These are phyloP conservation scores for Homarus americanus DNA, from an alignment of 1,140 invertebrate genomes.

Conservation along the genomic window DNA sequence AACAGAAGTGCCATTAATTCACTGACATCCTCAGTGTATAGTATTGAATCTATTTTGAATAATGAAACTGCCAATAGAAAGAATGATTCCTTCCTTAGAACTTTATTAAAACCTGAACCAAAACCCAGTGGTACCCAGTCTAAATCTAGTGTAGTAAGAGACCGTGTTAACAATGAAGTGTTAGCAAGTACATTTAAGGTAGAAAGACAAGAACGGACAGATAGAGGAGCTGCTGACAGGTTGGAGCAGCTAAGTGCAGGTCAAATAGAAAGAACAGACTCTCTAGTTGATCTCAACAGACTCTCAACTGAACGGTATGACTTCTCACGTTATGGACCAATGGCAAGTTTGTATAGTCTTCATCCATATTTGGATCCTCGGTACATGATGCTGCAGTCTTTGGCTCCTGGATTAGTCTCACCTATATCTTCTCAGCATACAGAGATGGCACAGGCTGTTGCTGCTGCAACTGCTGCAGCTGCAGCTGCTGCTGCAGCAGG, in stretches of 20 bases:
- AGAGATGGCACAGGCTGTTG: conserved; percentile 48
- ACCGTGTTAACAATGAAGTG: conserved; percentile 11
- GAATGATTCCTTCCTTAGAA: conserved; percentile 63
- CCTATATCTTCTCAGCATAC: conserved; percentile 29
- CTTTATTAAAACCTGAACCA: conserved; percentile 61
- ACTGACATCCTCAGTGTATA: conserved; percentile 59
- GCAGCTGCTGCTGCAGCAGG: conserved; percentile 48
- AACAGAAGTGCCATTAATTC: conserved; percentile 62
- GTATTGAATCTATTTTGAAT: conserved; percentile 66
- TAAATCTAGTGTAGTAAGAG: conserved; percentile 50
- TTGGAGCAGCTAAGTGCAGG: conserved; percentile 24
- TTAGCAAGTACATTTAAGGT: conserved; percentile 33
- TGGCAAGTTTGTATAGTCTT: conserved; percentile 51
- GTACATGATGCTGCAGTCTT: conserved; percentile 58
- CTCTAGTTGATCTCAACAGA: conserved; percentile 42
- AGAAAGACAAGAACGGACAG: conserved; percentile 49
- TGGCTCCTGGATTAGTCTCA: conserved; percentile 50
- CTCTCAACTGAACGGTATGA: conserved; percentile 49
- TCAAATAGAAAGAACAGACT: conserved; percentile 35
- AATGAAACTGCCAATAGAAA: conserved; percentile 59
- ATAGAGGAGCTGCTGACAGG: conserved; percentile 20
- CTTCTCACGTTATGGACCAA: conserved; percentile 50
- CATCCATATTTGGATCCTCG: conserved; percentile 55
- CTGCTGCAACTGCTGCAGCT: conserved; percentile 38
- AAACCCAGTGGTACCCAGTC: conserved; percentile 53